Percentiles rank a stretch among this genome's conserved stretches.
phyloP scores from a whole-genome alignment of 2,888 invertebrate genomes.

The Xanthorhoe spadicearia region DNA sequence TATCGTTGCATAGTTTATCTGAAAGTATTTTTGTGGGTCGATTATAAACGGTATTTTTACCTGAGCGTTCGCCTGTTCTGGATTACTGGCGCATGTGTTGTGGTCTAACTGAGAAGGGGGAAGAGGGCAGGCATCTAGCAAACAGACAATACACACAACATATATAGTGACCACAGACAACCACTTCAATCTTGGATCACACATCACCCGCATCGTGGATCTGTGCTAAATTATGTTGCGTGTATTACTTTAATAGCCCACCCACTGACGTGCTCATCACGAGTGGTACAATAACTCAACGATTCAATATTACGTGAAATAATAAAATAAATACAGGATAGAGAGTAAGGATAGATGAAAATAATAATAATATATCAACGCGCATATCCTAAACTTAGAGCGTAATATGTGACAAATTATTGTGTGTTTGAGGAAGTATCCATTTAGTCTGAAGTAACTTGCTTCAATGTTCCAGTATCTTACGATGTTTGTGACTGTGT shows the following conservation, averaged over 20 bases:
- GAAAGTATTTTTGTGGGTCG: slow-evolving; percentile 82
- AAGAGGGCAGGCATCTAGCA: slow-evolving; percentile 97
- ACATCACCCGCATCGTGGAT: slow-evolving; percentile 78
- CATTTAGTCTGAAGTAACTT: slow-evolving; percentile 35
- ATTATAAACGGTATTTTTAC: slow-evolving; percentile 86
- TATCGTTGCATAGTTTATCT: slow-evolving; percentile 81
- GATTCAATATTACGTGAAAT: slow-evolving; percentile 38
- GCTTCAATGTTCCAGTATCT: slow-evolving; percentile 39
- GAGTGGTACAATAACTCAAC: slow-evolving; percentile 44
- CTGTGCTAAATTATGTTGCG: slow-evolving; percentile 80
- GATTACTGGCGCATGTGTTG: slow-evolving; percentile 91
- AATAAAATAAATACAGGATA: slow-evolving; percentile 75
- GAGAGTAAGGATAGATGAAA: slow-evolving; percentile 79
- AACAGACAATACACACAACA: slow-evolving; percentile 94
- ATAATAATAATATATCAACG: slow-evolving; percentile 63
- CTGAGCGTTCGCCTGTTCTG: slow-evolving; percentile 89
- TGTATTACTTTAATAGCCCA: slow-evolving; percentile 79
- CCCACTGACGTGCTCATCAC: slow-evolving; percentile 62
- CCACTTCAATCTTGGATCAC: slow-evolving; percentile 84
- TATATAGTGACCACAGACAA: slow-evolving; percentile 86
- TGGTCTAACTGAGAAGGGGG: slow-evolving; percentile 94
- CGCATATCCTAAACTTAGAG: slow-evolving; percentile 32
- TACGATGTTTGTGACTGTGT: slow-evolving; percentile 83
- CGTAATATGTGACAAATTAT: slow-evolving; percentile 34
- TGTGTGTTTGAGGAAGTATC: slow-evolving; percentile 49